These are phyloP conservation scores for Tenebrio molitor DNA, from an alignment of 1,140 invertebrate species.

Conservation along the genomic window DNA sequence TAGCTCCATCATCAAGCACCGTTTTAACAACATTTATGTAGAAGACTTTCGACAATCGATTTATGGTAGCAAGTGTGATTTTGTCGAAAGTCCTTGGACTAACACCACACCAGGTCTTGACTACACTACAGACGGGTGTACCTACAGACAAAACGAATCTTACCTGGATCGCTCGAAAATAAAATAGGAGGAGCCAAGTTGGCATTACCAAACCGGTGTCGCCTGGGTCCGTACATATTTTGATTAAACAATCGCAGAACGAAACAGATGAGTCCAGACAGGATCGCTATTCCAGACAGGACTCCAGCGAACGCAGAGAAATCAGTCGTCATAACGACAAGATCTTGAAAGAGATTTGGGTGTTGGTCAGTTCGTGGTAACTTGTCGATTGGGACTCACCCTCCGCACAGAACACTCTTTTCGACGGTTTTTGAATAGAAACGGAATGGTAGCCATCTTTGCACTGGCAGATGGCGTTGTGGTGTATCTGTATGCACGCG, in stretches of 20 bases:
- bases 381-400: no score
- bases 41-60: no score
- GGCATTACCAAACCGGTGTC: constrained; percentile 82
- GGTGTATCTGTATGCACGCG: constrained; percentile 83
- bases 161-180: constrained; percentile 85
- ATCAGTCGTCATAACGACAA: constrained; percentile 85
- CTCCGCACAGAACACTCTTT: constrained; percentile 84
- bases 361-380: no score
- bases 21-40: constrained; percentile 29
- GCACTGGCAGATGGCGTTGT: constrained; percentile 89
- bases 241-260: constrained; percentile 85
- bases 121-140: no score
- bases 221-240: constrained; percentile 77
- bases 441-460: constrained; percentile 83
- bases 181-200: constrained; percentile 85
- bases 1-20: no score
- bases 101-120: no score
- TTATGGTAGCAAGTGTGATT: no score
- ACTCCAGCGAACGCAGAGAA: constrained; percentile 85
- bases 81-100: no score
- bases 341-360: constrained; percentile 70
- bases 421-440: constrained; percentile 78
- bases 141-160: constrained; percentile 15
- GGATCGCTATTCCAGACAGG: constrained; percentile 83
- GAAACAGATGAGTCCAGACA: constrained; percentile 87